A percentile compares a stretch with the other conserved stretches of the same genome.
Evolutionary conservation across 2,888 invertebrate genomes (phyloP).

Genomic region (Laspeyria flexula): DNA sequence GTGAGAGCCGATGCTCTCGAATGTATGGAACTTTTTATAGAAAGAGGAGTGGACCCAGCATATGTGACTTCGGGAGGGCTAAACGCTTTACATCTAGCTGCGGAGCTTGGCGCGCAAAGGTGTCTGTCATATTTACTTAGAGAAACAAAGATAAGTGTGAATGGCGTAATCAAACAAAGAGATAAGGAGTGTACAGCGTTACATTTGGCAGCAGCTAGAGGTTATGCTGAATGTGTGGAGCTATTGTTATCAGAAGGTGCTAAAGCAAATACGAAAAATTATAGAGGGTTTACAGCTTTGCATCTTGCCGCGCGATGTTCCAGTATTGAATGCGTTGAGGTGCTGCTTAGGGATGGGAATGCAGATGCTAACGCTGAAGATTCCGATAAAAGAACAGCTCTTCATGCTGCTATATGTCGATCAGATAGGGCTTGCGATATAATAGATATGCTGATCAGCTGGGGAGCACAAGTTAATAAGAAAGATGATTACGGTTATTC

Average conservation of each 20-base stretch:
- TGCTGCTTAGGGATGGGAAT: slow-evolving; percentile 90
- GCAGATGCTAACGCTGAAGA: slow-evolving; percentile 93
- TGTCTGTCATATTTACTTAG: slow-evolving; percentile 91
- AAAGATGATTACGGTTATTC: slow-evolving; percentile 95
- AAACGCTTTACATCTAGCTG: slow-evolving; percentile 92
- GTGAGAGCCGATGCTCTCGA: slow-evolving; percentile 92
- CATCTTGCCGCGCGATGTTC: slow-evolving; percentile 94
- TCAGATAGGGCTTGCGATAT: slow-evolving; percentile 92
- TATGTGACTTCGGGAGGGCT: slow-evolving; percentile 91
- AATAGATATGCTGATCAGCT: slow-evolving; percentile 90
- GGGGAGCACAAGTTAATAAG: slow-evolving; percentile 93
- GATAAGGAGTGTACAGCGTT: slow-evolving; percentile 92
- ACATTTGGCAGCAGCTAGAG: slow-evolving; percentile 95
- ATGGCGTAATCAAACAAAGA: slow-evolving; percentile 89
- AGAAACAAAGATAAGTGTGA: slow-evolving; percentile 90
- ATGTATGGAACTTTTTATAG: slow-evolving; percentile 91
- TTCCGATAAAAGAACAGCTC: slow-evolving; percentile 91
- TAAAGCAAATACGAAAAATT: slow-evolving; percentile 90
- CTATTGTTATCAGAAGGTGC: slow-evolving; percentile 91
- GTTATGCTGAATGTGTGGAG: slow-evolving; percentile 93
- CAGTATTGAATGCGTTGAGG: slow-evolving; percentile 92
- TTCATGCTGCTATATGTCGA: slow-evolving; percentile 93
- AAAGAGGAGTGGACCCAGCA: slow-evolving; percentile 91
- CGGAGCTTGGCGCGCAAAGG: slow-evolving; percentile 90
- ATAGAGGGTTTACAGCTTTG: slow-evolving; percentile 93